Conservation (phyloP, 1,140 invertebrate species). For the Pseudobourletiella spinata region DNA sequence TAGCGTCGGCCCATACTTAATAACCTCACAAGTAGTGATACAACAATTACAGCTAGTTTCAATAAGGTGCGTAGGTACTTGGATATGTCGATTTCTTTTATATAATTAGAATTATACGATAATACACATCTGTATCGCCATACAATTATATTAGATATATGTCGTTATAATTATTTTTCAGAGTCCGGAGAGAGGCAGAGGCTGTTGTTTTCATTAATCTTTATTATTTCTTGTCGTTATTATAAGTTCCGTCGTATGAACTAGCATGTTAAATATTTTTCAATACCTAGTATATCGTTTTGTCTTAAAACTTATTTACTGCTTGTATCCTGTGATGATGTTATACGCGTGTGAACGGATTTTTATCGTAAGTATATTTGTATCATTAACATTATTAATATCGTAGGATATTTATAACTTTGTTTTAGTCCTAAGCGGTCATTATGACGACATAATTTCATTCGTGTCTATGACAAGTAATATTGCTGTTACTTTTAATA, state of each 20-base stretch:
- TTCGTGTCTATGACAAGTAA: not conserved
- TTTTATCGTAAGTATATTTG: not conserved
- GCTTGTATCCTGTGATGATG: not conserved
- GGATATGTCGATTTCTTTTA: not conserved
- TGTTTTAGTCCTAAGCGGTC: not conserved
- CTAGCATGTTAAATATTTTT: not conserved
- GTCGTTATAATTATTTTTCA: not conserved
- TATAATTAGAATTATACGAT: not conserved
- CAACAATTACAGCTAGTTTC: too few species aligned
- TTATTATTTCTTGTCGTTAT: not conserved
- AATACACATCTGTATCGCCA: not conserved
- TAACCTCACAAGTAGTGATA: too few species aligned
- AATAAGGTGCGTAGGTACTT: slow-evolving; percentile 6
- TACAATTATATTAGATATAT: not conserved
- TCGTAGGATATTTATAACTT: not conserved
- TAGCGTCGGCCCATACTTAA: too few species aligned
- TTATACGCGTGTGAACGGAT: not conserved
- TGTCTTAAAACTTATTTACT: not conserved
- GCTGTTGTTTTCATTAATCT: not conserved
- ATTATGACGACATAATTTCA: not conserved
- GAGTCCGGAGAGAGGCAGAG: not conserved
- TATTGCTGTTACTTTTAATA: not conserved
- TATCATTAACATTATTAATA: not conserved
- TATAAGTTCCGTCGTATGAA: not conserved
- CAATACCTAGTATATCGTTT: not conserved